Evolutionary conservation across 2,797 vertebrate species (phyloP).

Genomic region (Hydrophis major): DNA sequence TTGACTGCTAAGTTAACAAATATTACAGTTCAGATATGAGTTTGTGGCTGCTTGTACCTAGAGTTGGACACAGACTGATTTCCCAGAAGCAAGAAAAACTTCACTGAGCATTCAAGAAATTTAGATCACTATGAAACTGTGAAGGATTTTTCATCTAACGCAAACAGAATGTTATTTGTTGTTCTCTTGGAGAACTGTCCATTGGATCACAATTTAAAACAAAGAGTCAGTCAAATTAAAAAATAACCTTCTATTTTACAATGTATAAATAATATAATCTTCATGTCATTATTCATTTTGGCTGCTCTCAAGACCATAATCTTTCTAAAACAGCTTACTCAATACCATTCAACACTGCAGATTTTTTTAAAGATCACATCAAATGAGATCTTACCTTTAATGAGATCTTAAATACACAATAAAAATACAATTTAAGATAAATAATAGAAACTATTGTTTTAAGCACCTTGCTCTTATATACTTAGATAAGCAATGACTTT

Average conservation of each 20-base stretch:
- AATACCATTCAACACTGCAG: not conserved
- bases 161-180: not conserved
- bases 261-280: not conserved
- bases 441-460: not conserved
- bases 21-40: not conserved
- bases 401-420: not conserved
- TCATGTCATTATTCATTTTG: not conserved
- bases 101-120: not conserved
- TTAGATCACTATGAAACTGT: slow-evolving; percentile 2
- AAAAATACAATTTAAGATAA: not conserved
- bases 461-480: not conserved
- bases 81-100: slow-evolving; percentile 16
- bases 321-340: not conserved
- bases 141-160: not conserved
- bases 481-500: not conserved
- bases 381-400: not conserved
- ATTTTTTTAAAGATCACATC: not conserved
- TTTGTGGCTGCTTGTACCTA: not conserved
- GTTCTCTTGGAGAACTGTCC: not conserved
- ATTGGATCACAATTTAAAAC: not conserved
- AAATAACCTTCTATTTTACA: not conserved
- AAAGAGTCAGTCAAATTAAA: not conserved
- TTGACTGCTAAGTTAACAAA: slow-evolving; percentile 6
- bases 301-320: not conserved
- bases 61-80: slow-evolving; percentile 6